A percentile compares a stretch with the other conserved stretches of the same genome.
Evolutionary conservation across 2,797 vertebrate species (phyloP).

Genomic region (Eulemur coronatus): DNA sequence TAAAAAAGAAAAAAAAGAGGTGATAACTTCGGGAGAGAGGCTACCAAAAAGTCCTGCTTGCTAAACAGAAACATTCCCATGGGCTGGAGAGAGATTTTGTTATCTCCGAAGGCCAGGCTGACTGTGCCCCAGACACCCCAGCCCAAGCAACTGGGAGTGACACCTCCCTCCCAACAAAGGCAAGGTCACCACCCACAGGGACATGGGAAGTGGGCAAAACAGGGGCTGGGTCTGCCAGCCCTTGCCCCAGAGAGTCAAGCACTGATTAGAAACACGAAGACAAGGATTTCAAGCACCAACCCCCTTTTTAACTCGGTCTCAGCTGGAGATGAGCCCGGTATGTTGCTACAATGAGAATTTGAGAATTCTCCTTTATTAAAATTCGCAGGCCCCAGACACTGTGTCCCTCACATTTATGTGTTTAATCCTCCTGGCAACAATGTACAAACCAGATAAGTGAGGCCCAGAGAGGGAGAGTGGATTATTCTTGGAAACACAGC

Average conservation of each 20-base stretch:
- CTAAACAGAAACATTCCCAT: not conserved
- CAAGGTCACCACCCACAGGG: not conserved
- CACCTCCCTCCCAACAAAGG: not conserved
- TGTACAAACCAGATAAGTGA: not conserved
- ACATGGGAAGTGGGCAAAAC: not conserved
- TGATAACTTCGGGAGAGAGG: not conserved
- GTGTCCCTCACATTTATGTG: not conserved
- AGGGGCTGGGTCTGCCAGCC: not conserved
- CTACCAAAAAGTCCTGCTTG: not conserved
- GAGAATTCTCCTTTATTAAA: not conserved
- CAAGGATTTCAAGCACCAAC: not conserved
- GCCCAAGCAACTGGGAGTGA: not conserved
- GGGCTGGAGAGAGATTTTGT: not conserved
- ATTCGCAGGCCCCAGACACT: not conserved
- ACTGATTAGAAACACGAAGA: not conserved
- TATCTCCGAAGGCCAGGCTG: constrained; percentile 56
- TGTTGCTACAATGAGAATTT: not conserved
- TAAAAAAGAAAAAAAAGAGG: not conserved
- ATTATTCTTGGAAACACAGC: not conserved
- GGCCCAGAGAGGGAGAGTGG: not conserved
- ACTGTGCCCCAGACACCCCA: not conserved
- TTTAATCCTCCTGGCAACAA: not conserved
- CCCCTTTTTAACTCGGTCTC: not conserved
- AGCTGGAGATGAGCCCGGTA: not conserved
- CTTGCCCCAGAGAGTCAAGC: not conserved